A percentile compares a stretch with the other conserved stretches of the same genome.
Conservation (phyloP, 1,140 invertebrate genomes). For the Helicoverpa zea region DNA sequence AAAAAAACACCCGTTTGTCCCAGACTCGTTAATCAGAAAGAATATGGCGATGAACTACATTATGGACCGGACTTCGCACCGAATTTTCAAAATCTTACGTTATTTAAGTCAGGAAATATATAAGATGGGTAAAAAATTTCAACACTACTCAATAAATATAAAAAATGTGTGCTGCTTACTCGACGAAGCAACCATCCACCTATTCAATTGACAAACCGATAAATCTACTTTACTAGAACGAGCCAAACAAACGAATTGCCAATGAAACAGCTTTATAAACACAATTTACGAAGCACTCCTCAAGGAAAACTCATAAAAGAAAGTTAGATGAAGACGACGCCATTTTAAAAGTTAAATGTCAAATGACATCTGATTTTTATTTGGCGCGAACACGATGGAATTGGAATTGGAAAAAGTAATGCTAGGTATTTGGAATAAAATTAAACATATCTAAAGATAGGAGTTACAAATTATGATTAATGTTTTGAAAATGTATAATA, state of each 20-base stretch:
- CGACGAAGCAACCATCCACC: constrained; percentile 5
- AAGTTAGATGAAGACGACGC: constrained; percentile 39
- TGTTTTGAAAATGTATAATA: too few relatives aligned
- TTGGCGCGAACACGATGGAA: constrained; percentile 16
- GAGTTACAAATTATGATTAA: too few relatives aligned
- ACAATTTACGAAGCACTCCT: constrained; percentile 47
- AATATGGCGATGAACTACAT: too few relatives aligned
- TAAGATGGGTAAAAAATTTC: too few relatives aligned
- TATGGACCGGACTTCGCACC: too few relatives aligned
- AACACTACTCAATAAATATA: too few relatives aligned
- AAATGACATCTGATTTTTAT: constrained; percentile 41
- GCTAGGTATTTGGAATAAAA: background rate
- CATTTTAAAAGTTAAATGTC: constrained; percentile 51
- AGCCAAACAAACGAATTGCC: constrained; percentile 30
- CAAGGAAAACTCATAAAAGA: constrained; percentile 48
- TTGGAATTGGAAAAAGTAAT: background rate
- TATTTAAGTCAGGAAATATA: too few relatives aligned
- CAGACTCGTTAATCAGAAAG: too few relatives aligned
- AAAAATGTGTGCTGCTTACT: background rate
- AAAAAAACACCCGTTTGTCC: too few relatives aligned
- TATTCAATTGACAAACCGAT: constrained; percentile 46
- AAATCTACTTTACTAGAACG: constrained; percentile 34
- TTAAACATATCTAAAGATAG: too few relatives aligned
- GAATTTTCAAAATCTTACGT: too few relatives aligned
- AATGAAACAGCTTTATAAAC: constrained; percentile 50